These are phyloP conservation scores for Sceloporus undulatus DNA, from an alignment of 2,113 vertebrate species.

Conservation along the genomic window DNA sequence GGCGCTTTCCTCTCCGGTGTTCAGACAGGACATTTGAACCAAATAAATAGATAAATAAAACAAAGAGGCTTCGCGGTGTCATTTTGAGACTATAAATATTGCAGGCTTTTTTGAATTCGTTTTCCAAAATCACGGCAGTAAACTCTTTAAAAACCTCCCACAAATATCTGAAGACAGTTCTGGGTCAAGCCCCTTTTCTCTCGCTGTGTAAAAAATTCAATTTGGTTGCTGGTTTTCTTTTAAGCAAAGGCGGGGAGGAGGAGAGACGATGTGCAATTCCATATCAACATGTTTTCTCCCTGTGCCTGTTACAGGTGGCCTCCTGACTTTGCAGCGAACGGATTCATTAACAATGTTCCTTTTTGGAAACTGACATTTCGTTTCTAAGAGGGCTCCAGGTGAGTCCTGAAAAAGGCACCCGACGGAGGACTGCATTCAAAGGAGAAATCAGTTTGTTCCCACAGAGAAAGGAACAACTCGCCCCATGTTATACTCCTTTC, in stretches of 20 bases:
- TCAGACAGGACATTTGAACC: neutral
- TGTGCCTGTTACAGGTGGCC: neutral
- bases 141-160: neutral
- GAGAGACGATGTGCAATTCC: too few species aligned
- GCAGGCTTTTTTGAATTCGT: neutral
- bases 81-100: neutral
- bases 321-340: neutral
- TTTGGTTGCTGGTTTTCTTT: slow-evolving; percentile 1
- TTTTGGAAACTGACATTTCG: neutral
- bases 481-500: too few species aligned
- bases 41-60: too few species aligned
- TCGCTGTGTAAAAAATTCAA: slow-evolving; percentile 10
- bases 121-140: neutral
- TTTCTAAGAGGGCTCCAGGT: neutral
- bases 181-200: neutral
- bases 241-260: too few species aligned
- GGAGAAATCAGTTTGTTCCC: neutral
- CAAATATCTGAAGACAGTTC: too few species aligned
- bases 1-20: neutral
- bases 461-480: neutral
- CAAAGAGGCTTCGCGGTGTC: too few species aligned
- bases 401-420: neutral
- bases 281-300: neutral
- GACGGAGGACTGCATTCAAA: neutral
- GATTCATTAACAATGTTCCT: neutral